A percentile compares a stretch with the other conserved stretches of the same genome.
Conservation (phyloP, 1,140 invertebrate genomes). For the Drosophila quadrilineata region DNA sequence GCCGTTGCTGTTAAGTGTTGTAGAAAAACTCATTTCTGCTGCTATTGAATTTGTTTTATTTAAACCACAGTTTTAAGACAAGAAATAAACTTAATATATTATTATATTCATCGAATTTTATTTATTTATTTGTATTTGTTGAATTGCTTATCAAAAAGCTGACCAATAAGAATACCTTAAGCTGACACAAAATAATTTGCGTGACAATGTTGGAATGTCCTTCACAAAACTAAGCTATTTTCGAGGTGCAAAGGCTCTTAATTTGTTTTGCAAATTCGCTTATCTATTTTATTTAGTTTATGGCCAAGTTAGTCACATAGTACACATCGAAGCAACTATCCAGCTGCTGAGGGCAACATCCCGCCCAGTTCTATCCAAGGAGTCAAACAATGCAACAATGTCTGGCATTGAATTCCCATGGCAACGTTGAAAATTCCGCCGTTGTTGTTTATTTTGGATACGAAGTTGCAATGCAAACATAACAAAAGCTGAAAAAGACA, state of each 20-base stretch:
- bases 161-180: no score
- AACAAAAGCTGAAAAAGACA: conserved; percentile 22
- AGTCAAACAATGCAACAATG: conserved; percentile 64
- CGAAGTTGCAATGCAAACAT: conserved; percentile 34
- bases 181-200: no score
- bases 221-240: not conserved
- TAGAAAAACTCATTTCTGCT: no score
- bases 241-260: not conserved
- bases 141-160: no score
- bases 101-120: no score
- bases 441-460: conserved; percentile 77
- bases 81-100: no score
- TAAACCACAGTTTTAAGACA: no score
- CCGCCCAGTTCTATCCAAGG: conserved; percentile 28
- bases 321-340: not conserved
- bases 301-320: not conserved
- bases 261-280: not conserved
- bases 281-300: not conserved
- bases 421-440: conserved; percentile 63
- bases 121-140: no score
- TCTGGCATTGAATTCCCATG: conserved; percentile 59
- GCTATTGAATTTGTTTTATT: no score
- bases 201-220: not conserved
- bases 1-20: not conserved
- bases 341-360: no score